Percentiles rank a stretch among this genome's conserved stretches.
Conservation (phyloP, 2,888 invertebrate genomes). For the Diaprepes abbreviatus region DNA sequence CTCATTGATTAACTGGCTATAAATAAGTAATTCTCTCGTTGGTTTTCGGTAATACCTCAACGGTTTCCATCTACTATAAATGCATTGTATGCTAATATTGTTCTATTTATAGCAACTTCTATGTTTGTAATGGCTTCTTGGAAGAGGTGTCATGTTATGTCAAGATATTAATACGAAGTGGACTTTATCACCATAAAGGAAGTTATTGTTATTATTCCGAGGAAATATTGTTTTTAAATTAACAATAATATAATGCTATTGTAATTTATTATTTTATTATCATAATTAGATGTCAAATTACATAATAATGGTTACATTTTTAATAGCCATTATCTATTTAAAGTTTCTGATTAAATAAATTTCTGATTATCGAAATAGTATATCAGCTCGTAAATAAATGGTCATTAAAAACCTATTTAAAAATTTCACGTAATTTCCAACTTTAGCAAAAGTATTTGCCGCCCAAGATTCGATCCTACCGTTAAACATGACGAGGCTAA, state of each 20-base stretch:
- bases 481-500: too few relatives aligned
- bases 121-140: conserved; percentile 41
- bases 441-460: too few relatives aligned
- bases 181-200: conserved; percentile 16
- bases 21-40: not conserved
- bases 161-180: conserved; percentile 33
- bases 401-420: too few relatives aligned
- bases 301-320: not conserved
- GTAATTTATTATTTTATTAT: not conserved
- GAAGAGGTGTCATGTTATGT: conserved; percentile 43
- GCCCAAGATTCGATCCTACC: too few relatives aligned
- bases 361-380: too few relatives aligned
- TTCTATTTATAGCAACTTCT: conserved; percentile 42
- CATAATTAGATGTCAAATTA: not conserved
- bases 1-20: too few relatives aligned
- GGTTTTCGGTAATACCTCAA: conserved; percentile 39
- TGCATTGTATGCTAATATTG: conserved; percentile 47
- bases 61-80: conserved; percentile 33
- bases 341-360: too few relatives aligned
- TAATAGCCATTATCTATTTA: too few relatives aligned
- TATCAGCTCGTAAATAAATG: too few relatives aligned
- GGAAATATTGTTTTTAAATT: conserved; percentile 18
- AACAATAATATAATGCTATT: not conserved
- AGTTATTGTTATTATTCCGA: conserved; percentile 35
- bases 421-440: too few relatives aligned